Evolutionary conservation across 2,888 invertebrate genomes (phyloP).

Genomic region (Melinaea menophilus): DNA sequence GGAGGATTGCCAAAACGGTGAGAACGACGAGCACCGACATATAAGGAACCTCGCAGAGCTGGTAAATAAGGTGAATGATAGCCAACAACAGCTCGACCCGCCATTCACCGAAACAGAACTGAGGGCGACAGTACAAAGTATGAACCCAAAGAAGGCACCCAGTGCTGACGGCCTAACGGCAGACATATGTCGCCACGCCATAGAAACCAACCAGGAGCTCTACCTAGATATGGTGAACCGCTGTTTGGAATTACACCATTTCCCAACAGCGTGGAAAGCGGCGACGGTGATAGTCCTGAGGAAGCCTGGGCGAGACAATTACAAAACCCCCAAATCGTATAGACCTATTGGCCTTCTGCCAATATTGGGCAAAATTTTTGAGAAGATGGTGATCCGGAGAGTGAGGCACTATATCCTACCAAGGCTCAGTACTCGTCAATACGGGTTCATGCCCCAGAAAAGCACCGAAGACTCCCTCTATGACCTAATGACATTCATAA

Average conservation of each 20-base stretch:
- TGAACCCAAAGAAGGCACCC: slow-evolving; percentile 28
- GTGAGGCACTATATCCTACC: too few relatives aligned
- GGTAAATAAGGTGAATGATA: background rate
- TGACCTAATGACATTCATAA: too few relatives aligned
- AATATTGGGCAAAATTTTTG: too few relatives aligned
- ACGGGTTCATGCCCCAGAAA: too few relatives aligned
- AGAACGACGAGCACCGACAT: slow-evolving; percentile 9
- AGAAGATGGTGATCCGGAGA: too few relatives aligned
- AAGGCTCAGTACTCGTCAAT: too few relatives aligned
- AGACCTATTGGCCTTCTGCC: too few relatives aligned
- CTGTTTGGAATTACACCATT: slow-evolving; percentile 12
- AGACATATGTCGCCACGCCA: slow-evolving; percentile 20
- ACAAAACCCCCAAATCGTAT: slow-evolving; percentile 15
- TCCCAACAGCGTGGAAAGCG: slow-evolving; percentile 20
- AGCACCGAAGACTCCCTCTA: too few relatives aligned
- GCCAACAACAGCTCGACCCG: slow-evolving; percentile 11
- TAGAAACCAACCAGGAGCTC: background rate
- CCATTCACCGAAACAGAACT: slow-evolving; percentile 21
- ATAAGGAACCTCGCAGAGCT: slow-evolving; percentile 4
- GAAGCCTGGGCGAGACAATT: slow-evolving; percentile 17
- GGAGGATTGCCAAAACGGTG: slow-evolving; percentile 2
- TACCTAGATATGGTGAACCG: slow-evolving; percentile 17
- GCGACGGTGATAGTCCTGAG: slow-evolving; percentile 15
- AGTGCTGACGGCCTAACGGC: slow-evolving; percentile 26
- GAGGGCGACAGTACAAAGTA: background rate